These are phyloP conservation scores for Phenganax marumi DNA, from an alignment of 92 coral and sea anemone genomes.

Conservation along the genomic window DNA sequence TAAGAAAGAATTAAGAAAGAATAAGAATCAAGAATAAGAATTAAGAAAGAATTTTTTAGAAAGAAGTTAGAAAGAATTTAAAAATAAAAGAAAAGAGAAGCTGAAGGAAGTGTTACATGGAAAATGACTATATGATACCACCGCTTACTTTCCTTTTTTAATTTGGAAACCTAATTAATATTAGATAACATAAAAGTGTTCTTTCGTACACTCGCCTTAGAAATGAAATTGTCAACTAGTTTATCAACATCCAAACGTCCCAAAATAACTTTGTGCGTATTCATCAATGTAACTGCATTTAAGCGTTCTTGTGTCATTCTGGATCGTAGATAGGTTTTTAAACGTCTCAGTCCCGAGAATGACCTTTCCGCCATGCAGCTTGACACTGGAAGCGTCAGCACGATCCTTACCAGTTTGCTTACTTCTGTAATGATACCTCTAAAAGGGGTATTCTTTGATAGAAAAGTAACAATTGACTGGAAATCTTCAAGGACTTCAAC, in stretches of 20 bases:
- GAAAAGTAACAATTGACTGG: constrained; percentile 34
- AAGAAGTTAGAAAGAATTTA: too few species aligned
- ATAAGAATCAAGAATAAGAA: too few species aligned
- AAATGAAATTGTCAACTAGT: constrained; percentile 35
- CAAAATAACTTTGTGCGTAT: constrained; percentile 27
- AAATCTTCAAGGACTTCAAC: constrained; percentile 28
- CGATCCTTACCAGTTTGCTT: constrained; percentile 23
- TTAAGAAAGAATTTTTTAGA: too few species aligned
- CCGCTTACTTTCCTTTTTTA: not conserved
- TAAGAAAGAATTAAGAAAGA: not conserved
- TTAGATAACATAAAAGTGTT: constrained; percentile 44
- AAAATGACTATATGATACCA: not conserved
- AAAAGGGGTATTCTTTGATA: constrained; percentile 24
- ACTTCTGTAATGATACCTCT: constrained; percentile 31
- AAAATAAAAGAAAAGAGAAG: too few species aligned
- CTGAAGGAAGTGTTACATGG: not conserved
- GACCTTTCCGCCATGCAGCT: constrained; percentile 40
- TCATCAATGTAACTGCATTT: constrained; percentile 40
- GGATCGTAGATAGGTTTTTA: constrained; percentile 40
- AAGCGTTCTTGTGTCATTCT: constrained; percentile 39
- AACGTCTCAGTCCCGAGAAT: constrained; percentile 34
- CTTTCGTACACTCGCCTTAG: constrained; percentile 34
- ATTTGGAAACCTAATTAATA: constrained; percentile 15
- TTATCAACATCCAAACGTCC: constrained; percentile 34
- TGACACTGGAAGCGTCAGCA: constrained; percentile 40